phyloP scores from a whole-genome alignment of 2,888 invertebrate species.

The Eremobia ochroleuca region DNA sequence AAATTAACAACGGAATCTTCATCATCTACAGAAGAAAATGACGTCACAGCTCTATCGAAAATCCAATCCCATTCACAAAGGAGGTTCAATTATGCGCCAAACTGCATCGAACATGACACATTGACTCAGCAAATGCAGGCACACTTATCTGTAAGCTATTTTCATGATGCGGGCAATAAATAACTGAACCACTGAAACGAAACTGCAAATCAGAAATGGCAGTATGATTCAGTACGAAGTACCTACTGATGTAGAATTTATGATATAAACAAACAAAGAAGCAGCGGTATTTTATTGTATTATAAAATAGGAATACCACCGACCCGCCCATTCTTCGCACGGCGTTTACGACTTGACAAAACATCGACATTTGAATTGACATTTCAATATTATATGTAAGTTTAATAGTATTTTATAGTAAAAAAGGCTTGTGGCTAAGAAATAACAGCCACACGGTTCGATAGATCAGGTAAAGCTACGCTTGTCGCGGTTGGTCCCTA shows the following conservation, averaged over 20 bases:
- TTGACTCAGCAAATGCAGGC: constrained; percentile 69
- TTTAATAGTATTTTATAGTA: not conserved
- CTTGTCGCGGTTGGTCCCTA: too few species aligned
- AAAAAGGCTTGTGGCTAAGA: too few species aligned
- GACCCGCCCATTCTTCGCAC: not conserved
- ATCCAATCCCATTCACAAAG: constrained; percentile 48
- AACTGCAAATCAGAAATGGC: constrained; percentile 63
- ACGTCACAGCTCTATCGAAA: not conserved
- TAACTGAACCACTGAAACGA: constrained; percentile 51
- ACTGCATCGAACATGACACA: constrained; percentile 58
- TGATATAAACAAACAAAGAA: constrained; percentile 64
- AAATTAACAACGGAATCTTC: not conserved
- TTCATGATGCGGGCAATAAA: constrained; percentile 64
- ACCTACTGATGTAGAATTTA: constrained; percentile 49
- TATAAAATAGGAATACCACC: constrained; percentile 18
- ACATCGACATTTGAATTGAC: not conserved
- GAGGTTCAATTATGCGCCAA: constrained; percentile 45
- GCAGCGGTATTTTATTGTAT: constrained; percentile 56
- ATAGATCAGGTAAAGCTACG: too few species aligned
- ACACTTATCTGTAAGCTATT: constrained; percentile 75
- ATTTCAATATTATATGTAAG: not conserved
- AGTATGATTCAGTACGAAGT: constrained; percentile 61
- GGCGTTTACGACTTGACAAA: not conserved
- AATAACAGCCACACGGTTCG: too few species aligned
- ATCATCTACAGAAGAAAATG: constrained; percentile 7